These are phyloP conservation scores for Hypselothyrea guttata DNA, from an alignment of 2,888 invertebrate species.

Conservation along the genomic window DNA sequence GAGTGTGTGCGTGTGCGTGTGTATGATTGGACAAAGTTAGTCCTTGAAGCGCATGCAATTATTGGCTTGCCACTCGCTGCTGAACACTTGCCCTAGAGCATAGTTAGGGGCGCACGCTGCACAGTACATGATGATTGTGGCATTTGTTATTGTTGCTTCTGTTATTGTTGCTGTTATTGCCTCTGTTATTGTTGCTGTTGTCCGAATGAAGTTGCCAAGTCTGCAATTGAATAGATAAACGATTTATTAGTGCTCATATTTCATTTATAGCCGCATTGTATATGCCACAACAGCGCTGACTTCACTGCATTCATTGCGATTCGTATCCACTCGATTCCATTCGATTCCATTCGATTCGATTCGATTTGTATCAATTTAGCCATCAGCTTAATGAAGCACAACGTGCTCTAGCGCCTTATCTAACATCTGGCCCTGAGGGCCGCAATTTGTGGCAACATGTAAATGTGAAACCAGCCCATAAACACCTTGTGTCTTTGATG, in stretches of 20 bases:
- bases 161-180: slow-evolving; percentile 22
- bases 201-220: slow-evolving; percentile 33
- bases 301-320: not conserved
- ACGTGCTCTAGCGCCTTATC: slow-evolving; percentile 49
- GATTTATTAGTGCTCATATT: slow-evolving; percentile 56
- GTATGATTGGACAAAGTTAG: slow-evolving; percentile 18
- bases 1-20: not conserved
- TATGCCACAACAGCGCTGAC: too few species aligned
- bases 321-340: slow-evolving; percentile 45
- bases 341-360: slow-evolving; percentile 5
- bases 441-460: slow-evolving; percentile 52
- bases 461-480: slow-evolving; percentile 60
- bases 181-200: slow-evolving; percentile 8
- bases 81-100: slow-evolving; percentile 41
- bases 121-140: slow-evolving; percentile 39
- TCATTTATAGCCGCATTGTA: slow-evolving; percentile 46
- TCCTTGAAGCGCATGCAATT: slow-evolving; percentile 48
- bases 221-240: slow-evolving; percentile 67
- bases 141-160: slow-evolving; percentile 19
- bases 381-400: slow-evolving; percentile 62
- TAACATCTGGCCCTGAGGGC: slow-evolving; percentile 15
- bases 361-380: slow-evolving; percentile 67
- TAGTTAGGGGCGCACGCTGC: slow-evolving; percentile 24
- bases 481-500: slow-evolving; percentile 67
- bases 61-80: slow-evolving; percentile 42